Evolutionary conservation across 2,113 vertebrate species (phyloP).

Genomic region (Hemichromis elongatus): DNA sequence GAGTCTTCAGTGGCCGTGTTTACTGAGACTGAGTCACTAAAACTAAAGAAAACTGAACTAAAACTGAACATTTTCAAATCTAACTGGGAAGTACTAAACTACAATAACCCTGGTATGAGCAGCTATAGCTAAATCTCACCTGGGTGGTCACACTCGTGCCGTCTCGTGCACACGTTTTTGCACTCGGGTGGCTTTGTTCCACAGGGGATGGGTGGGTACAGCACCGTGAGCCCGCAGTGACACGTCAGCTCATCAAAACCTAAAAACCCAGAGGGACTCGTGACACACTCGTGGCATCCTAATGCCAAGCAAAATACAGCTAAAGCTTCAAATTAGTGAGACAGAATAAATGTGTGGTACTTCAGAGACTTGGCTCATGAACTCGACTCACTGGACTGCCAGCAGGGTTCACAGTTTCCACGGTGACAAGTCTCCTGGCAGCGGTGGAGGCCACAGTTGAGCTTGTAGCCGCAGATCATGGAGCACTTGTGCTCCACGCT

Average conservation of each 20-base stretch:
- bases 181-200: conserved; percentile 95
- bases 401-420: conserved; percentile 93
- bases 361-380: background rate
- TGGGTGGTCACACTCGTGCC: conserved; percentile 93
- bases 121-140: conserved; percentile 60
- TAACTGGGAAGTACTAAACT: background rate
- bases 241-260: conserved; percentile 97
- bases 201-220: conserved; percentile 93
- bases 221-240: conserved; percentile 87
- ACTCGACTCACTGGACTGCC: conserved; percentile 89
- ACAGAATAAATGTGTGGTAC: background rate
- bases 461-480: conserved; percentile 92
- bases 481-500: conserved; percentile 88
- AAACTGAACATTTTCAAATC: background rate
- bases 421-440: conserved; percentile 96
- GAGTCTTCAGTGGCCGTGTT: background rate
- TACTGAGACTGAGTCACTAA: background rate
- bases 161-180: conserved; percentile 84
- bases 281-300: background rate
- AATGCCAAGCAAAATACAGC: background rate
- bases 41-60: background rate
- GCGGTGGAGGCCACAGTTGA: conserved; percentile 93
- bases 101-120: background rate
- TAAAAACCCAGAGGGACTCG: conserved; percentile 35
- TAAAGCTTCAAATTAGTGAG: background rate